These are phyloP conservation scores for Erpobdella octoculata DNA, from an alignment of 2,888 invertebrate species.

Conservation along the genomic window DNA sequence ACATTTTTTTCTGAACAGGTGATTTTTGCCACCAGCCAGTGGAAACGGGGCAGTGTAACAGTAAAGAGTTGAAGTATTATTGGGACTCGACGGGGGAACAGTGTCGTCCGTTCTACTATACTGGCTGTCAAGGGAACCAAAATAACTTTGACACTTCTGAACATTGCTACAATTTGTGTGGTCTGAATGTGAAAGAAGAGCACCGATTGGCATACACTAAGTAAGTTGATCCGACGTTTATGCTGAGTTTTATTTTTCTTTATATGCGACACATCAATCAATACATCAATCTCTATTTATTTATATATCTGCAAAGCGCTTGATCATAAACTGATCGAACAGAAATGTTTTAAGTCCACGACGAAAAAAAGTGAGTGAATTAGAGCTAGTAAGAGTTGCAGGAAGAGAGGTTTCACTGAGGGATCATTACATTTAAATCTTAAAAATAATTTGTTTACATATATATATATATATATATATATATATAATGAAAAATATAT, in stretches of 20 bases:
- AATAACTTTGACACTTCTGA: slow-evolving; percentile 68
- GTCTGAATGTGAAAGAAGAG: not conserved
- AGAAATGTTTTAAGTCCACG: too few relatives aligned
- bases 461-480: too few relatives aligned
- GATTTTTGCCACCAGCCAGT: slow-evolving; percentile 33
- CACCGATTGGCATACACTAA: slow-evolving; percentile 16
- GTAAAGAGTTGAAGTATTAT: slow-evolving; percentile 59
- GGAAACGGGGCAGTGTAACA: slow-evolving; percentile 28
- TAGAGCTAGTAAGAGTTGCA: too few relatives aligned
- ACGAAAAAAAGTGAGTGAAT: too few relatives aligned
- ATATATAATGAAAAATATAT: too few relatives aligned
- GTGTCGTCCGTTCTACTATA: slow-evolving; percentile 64
- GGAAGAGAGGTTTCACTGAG: too few relatives aligned
- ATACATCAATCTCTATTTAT: not conserved
- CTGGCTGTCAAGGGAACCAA: slow-evolving; percentile 83
- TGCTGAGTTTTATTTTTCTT: not conserved
- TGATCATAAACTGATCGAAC: not conserved
- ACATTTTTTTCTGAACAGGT: slow-evolving; percentile 7
- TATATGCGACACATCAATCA: not conserved
- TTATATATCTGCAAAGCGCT: not conserved
- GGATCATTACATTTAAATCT: too few relatives aligned
- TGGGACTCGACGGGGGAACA: slow-evolving; percentile 66
- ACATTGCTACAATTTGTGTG: slow-evolving; percentile 32
- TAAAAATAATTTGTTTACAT: too few relatives aligned
- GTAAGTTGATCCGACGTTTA: not conserved